Percentiles rank a stretch among this genome's conserved stretches.
These are phyloP conservation scores for Hormaphis cornu DNA, from an alignment of 1,140 invertebrate species.

Conservation along the genomic window DNA sequence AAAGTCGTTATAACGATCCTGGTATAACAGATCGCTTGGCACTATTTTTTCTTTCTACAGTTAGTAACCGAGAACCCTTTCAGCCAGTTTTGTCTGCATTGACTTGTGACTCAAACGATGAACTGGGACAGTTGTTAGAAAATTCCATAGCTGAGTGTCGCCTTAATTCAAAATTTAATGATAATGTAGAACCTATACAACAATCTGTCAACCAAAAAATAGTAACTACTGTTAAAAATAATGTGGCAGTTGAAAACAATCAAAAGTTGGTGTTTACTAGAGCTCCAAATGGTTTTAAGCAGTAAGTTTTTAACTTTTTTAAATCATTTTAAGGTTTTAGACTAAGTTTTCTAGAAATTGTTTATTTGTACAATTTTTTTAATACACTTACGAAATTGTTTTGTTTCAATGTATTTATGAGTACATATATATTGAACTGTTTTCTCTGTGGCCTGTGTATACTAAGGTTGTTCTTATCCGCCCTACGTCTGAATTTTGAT, in stretches of 20 bases:
- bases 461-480: too few species aligned
- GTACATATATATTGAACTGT: too few species aligned
- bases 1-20: neutral
- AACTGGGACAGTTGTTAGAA: neutral
- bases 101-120: neutral
- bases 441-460: too few species aligned
- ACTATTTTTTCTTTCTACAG: slow-evolving; percentile 4
- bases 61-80: neutral
- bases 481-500: too few species aligned
- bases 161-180: neutral
- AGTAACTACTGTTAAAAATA: neutral
- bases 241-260: neutral
- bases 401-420: too few species aligned
- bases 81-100: neutral
- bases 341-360: too few species aligned
- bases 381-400: too few species aligned
- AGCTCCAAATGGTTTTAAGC: too few species aligned
- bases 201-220: neutral
- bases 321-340: too few species aligned
- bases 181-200: neutral
- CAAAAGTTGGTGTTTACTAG: too few species aligned
- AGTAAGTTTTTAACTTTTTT: too few species aligned
- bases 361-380: too few species aligned
- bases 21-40: neutral
- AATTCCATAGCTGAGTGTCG: neutral